Conservation (phyloP, 2,113 vertebrate genomes). For the Dasypus novemcinctus region DNA sequence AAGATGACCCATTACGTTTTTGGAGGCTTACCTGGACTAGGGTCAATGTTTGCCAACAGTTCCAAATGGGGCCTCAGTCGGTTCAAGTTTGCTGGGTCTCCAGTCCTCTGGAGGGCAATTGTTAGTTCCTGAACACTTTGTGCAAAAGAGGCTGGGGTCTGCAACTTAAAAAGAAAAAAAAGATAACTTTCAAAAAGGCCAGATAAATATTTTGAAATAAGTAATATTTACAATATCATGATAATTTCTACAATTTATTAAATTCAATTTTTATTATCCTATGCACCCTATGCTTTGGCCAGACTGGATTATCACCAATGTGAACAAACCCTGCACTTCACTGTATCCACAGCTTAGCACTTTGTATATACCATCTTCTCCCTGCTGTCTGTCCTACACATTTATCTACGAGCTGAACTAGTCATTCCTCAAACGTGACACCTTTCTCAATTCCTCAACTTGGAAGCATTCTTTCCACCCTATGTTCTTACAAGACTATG, state of each 20-base stretch:
- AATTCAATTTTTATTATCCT: background rate
- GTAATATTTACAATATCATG: background rate
- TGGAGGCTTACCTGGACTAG: slow-evolving; percentile 91
- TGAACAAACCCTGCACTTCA: background rate
- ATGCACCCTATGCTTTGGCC: background rate
- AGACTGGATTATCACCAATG: background rate
- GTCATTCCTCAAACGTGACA: background rate
- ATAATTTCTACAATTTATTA: slow-evolving; percentile 27
- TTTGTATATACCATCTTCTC: background rate
- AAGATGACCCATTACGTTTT: background rate
- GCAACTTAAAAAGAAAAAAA: slow-evolving; percentile 88
- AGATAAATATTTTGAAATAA: slow-evolving; percentile 31
- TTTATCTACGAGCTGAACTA: background rate
- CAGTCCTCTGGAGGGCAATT: slow-evolving; percentile 97
- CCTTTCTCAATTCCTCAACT: background rate
- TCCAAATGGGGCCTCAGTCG: slow-evolving; percentile 96
- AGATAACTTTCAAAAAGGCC: slow-evolving; percentile 78
- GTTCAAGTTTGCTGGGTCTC: slow-evolving; percentile 98
- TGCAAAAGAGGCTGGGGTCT: slow-evolving; percentile 98
- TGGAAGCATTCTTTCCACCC: background rate
- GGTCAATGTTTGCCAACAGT: slow-evolving; percentile 97
- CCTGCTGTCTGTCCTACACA: background rate
- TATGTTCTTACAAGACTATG: background rate
- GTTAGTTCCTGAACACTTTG: slow-evolving; percentile 99
- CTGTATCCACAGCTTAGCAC: background rate